phyloP scores from a whole-genome alignment of 2,888 invertebrate species.

The Patella depressa region DNA sequence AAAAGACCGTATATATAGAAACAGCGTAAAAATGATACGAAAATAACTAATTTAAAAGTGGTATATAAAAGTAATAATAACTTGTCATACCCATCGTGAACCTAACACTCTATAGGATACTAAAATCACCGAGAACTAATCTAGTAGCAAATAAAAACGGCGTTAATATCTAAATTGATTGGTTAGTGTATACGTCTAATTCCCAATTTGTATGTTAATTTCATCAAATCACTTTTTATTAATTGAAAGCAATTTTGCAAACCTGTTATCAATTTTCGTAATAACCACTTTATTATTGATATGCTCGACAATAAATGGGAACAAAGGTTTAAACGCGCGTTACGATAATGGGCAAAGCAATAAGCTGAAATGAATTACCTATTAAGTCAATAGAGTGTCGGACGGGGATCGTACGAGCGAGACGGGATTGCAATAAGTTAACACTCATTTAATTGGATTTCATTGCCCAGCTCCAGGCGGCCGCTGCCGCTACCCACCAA shows the following conservation, averaged over 20 bases:
- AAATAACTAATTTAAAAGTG: too few species aligned
- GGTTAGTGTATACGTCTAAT: constrained; percentile 9
- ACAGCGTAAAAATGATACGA: too few species aligned
- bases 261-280: background rate
- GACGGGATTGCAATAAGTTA: constrained; percentile 2
- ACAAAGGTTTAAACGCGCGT: constrained; percentile 7
- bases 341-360: background rate
- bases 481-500: background rate
- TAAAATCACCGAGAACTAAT: background rate
- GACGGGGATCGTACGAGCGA: constrained; percentile 6
- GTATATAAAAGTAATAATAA: too few species aligned
- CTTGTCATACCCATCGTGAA: too few species aligned
- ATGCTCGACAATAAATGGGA: constrained; percentile 5
- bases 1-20: too few species aligned
- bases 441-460: constrained; percentile 10
- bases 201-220: constrained; percentile 9
- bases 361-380: constrained; percentile 10
- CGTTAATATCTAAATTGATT: constrained; percentile 11
- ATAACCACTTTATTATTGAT: constrained; percentile 10
- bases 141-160: background rate
- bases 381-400: constrained; percentile 5
- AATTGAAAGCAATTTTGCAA: constrained; percentile 12
- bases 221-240: constrained; percentile 13
- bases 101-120: background rate
- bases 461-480: constrained; percentile 6